A percentile compares a stretch with the other conserved stretches of the same genome.
Evolutionary conservation across 2,797 vertebrate species (phyloP).

Genomic region (Sebastes trivittatus): DNA sequence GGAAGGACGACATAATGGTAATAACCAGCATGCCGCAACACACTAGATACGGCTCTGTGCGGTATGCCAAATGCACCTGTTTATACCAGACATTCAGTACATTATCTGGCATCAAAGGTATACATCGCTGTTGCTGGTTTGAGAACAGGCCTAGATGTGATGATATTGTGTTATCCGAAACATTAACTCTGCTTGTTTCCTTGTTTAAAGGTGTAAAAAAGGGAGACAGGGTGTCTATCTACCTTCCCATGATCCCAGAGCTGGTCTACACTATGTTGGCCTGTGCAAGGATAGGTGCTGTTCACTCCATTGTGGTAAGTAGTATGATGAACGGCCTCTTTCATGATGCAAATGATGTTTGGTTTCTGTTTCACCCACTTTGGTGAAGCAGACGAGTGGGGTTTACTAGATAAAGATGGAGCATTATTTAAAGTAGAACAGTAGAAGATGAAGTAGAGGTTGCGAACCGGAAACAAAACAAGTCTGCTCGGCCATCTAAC

Average conservation of each 20-base stretch:
- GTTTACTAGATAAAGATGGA: background rate
- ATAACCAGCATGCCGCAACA: background rate
- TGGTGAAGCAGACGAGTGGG: background rate
- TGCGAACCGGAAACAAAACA: too few species aligned
- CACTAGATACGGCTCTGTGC: background rate
- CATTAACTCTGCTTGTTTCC: background rate
- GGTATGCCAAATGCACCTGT: background rate
- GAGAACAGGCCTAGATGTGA: background rate
- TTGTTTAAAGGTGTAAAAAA: slow-evolving; percentile 78
- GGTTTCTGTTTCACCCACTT: background rate
- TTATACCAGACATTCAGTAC: background rate
- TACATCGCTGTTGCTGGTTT: background rate
- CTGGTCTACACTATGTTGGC: slow-evolving; percentile 84
- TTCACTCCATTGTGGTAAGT: slow-evolving; percentile 86
- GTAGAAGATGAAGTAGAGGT: too few species aligned
- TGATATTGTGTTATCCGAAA: background rate
- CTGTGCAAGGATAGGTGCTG: slow-evolving; percentile 84
- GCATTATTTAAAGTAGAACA: background rate
- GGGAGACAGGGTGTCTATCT: slow-evolving; percentile 85
- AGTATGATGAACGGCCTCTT: background rate
- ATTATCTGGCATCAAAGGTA: background rate
- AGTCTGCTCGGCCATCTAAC: too few species aligned
- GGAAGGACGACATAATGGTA: background rate
- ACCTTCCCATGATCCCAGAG: slow-evolving; percentile 87
- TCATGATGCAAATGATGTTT: background rate